phyloP scores from a whole-genome alignment of 2,797 vertebrate species.

The Hozukius guyotensis region DNA sequence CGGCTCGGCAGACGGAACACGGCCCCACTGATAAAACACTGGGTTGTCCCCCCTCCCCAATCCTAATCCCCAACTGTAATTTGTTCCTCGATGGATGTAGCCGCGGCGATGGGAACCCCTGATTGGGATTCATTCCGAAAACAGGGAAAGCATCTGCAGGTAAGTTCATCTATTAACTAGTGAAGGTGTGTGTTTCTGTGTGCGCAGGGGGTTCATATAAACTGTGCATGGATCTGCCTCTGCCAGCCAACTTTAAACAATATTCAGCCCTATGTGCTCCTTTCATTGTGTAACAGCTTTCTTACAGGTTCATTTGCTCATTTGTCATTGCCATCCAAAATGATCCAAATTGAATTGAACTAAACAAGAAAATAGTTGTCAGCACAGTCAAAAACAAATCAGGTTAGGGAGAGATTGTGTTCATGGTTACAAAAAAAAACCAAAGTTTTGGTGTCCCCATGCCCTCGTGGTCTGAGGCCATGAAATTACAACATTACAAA shows the following conservation, averaged over 20 bases:
- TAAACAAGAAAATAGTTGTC: not conserved
- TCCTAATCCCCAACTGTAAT: conserved; percentile 86
- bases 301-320: conserved; percentile 2
- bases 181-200: conserved; percentile 36
- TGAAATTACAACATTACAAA: not conserved
- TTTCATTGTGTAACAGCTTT: not conserved
- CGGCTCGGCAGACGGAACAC: conserved; percentile 80
- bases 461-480: not conserved
- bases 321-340: not conserved
- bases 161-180: conserved; percentile 77
- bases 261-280: not conserved
- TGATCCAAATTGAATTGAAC: not conserved
- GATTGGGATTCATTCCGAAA: conserved; percentile 76
- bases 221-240: conserved; percentile 26
- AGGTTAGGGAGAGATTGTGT: not conserved
- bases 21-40: conserved; percentile 85
- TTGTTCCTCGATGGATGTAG: conserved; percentile 83
- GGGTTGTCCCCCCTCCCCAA: conserved; percentile 77
- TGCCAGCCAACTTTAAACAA: conserved; percentile 19
- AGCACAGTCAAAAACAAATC: not conserved
- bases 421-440: not conserved
- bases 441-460: not conserved
- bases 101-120: conserved; percentile 66
- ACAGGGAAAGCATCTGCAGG: conserved; percentile 74
- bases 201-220: conserved; percentile 21